Evolutionary conservation across 2,797 vertebrate genomes (phyloP).

Genomic region (Ctenochaetus hawaiiensis): DNA sequence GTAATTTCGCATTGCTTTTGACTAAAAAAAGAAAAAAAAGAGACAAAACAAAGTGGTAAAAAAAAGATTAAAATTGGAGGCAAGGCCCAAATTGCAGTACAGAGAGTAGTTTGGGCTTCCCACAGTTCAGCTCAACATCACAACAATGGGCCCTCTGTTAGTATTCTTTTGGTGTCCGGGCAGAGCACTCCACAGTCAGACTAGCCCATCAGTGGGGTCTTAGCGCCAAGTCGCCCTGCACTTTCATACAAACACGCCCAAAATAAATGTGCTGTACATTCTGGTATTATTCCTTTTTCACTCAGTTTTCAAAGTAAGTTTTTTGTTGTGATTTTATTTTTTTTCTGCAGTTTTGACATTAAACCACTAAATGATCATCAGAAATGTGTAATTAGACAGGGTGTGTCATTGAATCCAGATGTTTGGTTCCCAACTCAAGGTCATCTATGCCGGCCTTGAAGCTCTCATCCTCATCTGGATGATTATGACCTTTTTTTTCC

Average conservation of each 20-base stretch:
- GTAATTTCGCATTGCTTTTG: neutral
- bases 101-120: constrained; percentile 67
- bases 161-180: constrained; percentile 83
- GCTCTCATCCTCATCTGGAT: constrained; percentile 40
- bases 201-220: constrained; percentile 55
- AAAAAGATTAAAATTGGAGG: constrained; percentile 32
- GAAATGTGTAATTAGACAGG: constrained; percentile 53
- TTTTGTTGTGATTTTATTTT: neutral
- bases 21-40: neutral
- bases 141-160: constrained; percentile 86
- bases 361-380: constrained; percentile 41
- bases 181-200: constrained; percentile 63
- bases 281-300: neutral
- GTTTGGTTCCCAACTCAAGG: constrained; percentile 53
- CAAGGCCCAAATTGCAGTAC: constrained; percentile 44
- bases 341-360: constrained; percentile 21
- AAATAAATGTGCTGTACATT: constrained; percentile 18
- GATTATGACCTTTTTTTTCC: constrained; percentile 28
- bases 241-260: constrained; percentile 26
- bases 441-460: constrained; percentile 24
- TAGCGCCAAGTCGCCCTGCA: constrained; percentile 36
- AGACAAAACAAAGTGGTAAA: neutral
- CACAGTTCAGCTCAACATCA: constrained; percentile 75
- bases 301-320: too few species aligned
- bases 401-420: constrained; percentile 69